Evolutionary conservation across 2,113 vertebrate genomes (phyloP).

Genomic region (Colistium nudipinnis): DNA sequence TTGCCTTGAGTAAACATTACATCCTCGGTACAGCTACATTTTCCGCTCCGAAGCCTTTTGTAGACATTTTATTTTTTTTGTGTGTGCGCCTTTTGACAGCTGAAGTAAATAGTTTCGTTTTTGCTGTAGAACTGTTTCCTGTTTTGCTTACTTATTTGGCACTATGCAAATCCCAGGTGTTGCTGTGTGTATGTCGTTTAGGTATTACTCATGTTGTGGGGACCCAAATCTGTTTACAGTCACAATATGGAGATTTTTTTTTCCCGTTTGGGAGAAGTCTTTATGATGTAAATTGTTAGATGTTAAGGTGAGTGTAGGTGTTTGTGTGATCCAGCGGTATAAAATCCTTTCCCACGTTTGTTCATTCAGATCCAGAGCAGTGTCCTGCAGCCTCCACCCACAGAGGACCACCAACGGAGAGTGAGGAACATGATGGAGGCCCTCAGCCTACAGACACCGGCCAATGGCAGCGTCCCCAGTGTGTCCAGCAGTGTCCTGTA

Average conservation of each 20-base stretch:
- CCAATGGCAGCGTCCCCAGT: constrained; percentile 21
- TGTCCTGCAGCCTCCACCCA: constrained; percentile 23
- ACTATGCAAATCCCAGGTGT: constrained; percentile 10
- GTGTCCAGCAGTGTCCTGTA: constrained; percentile 60
- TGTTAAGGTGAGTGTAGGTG: neutral
- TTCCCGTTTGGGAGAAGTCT: neutral
- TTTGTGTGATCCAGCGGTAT: neutral
- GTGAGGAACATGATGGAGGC: constrained; percentile 54
- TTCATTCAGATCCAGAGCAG: constrained; percentile 63
- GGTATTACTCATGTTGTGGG: neutral
- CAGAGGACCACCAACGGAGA: constrained; percentile 57
- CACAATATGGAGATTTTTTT: neutral
- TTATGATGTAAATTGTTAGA: neutral
- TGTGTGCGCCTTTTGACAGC: constrained; percentile 5
- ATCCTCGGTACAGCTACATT: neutral
- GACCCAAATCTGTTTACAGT: neutral
- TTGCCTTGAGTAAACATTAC: neutral
- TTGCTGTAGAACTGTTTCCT: neutral
- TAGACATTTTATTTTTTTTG: neutral
- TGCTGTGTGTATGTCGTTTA: neutral
- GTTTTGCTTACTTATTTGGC: constrained; percentile 16
- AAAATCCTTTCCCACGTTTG: neutral
- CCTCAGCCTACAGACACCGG: constrained; percentile 28
- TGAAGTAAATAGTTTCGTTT: constrained; percentile 27
- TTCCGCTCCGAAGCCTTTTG: constrained; percentile 5